Percentiles rank a stretch among this genome's conserved stretches.
These are phyloP conservation scores for Catostomus latipinnis DNA, from an alignment of 2,797 vertebrate species.

Conservation along the genomic window DNA sequence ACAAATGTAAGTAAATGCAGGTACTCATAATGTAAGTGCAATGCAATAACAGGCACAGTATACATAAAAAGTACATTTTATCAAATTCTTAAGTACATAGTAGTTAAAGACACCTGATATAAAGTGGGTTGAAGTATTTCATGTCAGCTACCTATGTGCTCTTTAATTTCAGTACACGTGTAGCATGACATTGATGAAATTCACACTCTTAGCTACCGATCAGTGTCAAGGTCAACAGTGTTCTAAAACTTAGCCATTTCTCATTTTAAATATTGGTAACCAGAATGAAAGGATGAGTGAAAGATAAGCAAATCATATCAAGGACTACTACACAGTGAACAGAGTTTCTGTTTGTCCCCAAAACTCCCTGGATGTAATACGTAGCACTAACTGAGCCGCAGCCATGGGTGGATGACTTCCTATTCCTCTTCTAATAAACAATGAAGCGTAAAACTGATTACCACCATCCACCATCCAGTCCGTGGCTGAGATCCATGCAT, in stretches of 20 bases:
- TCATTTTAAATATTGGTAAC: slow-evolving; percentile 18
- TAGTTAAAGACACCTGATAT: too few relatives aligned
- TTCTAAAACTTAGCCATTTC: neutral
- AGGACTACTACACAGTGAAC: neutral
- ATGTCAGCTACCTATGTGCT: too few relatives aligned
- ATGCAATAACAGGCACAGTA: too few relatives aligned
- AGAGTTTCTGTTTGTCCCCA: slow-evolving; percentile 26
- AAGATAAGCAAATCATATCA: slow-evolving; percentile 2
- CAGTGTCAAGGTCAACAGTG: slow-evolving; percentile 25
- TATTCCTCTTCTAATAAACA: slow-evolving; percentile 47
- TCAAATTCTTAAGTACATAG: too few relatives aligned
- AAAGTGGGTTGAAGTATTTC: too few relatives aligned
- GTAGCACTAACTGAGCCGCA: neutral
- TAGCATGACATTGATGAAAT: slow-evolving; percentile 32
- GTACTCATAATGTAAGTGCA: too few relatives aligned
- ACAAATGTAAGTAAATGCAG: too few relatives aligned
- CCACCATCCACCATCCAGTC: slow-evolving; percentile 53
- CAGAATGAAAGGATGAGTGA: neutral
- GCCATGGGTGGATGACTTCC: slow-evolving; percentile 26
- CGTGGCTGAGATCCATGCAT: slow-evolving; percentile 35
- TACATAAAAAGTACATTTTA: too few relatives aligned
- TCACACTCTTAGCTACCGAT: slow-evolving; percentile 14
- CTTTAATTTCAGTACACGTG: neutral
- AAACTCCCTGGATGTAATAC: neutral
- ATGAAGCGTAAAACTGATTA: slow-evolving; percentile 52